Conservation (phyloP, 2,888 invertebrate genomes). For the Acleris laterana region DNA sequence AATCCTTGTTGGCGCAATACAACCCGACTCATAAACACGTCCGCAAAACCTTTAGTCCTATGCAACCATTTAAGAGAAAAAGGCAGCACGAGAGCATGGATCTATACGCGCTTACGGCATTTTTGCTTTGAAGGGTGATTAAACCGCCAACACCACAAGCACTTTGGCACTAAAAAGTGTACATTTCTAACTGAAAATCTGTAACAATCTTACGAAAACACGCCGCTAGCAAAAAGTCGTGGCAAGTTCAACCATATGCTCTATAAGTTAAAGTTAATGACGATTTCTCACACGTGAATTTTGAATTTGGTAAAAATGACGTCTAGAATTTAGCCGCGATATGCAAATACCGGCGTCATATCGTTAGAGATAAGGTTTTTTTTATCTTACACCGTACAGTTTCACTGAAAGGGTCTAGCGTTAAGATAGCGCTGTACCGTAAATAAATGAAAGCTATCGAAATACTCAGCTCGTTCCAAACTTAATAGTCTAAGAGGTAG, state of each 20-base stretch:
- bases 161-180: conserved; percentile 29
- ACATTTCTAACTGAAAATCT: conserved; percentile 27
- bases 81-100: no score
- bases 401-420: conserved; percentile 21
- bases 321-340: no score
- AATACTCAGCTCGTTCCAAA: conserved; percentile 23
- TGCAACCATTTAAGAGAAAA: no score
- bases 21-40: conserved; percentile 22
- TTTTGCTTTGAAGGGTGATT: neutral
- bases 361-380: no score
- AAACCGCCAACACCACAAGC: conserved; percentile 26
- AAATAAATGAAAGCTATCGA: conserved; percentile 30
- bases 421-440: conserved; percentile 11
- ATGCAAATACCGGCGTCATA: no score
- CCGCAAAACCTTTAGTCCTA: conserved; percentile 19
- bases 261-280: no score
- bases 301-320: neutral
- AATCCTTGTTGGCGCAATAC: neutral
- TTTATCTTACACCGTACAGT: neutral
- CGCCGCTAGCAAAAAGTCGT: neutral
- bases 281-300: neutral
- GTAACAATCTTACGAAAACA: conserved; percentile 3
- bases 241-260: neutral
- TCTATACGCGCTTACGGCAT: no score
- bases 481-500: neutral